Evolutionary conservation across 2,113 vertebrate genomes (phyloP).

Genomic region (Ciconia boyciana): DNA sequence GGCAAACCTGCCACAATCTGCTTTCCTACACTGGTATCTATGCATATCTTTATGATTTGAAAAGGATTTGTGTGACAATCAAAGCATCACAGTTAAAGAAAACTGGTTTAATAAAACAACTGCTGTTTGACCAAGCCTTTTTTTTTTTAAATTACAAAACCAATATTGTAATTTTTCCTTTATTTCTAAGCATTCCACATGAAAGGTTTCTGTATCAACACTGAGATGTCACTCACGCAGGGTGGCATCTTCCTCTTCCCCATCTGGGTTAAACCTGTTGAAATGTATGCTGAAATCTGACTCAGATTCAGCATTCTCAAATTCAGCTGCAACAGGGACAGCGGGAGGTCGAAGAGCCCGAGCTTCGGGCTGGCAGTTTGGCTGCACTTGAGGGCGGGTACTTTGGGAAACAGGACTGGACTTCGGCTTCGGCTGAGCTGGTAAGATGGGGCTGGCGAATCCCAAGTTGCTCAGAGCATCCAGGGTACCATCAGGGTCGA

Average conservation of each 20-base stretch:
- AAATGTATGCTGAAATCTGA: slow-evolving; percentile 82
- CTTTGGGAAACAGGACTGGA: slow-evolving; percentile 71
- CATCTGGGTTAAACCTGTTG: slow-evolving; percentile 85
- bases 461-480: slow-evolving; percentile 89
- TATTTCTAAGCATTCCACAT: slow-evolving; percentile 63
- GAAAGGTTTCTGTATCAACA: slow-evolving; percentile 30
- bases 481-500: slow-evolving; percentile 94
- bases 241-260: slow-evolving; percentile 83
- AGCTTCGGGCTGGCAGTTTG: slow-evolving; percentile 66
- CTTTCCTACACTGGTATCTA: slow-evolving; percentile 63
- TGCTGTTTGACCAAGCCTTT: slow-evolving; percentile 61
- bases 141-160: slow-evolving; percentile 47
- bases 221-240: slow-evolving; percentile 81
- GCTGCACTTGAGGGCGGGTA: slow-evolving; percentile 43
- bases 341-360: slow-evolving; percentile 63
- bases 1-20: slow-evolving; percentile 59
- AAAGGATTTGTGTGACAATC: slow-evolving; percentile 51
- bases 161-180: slow-evolving; percentile 36
- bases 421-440: slow-evolving; percentile 75
- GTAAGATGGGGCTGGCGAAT: slow-evolving; percentile 76
- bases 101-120: slow-evolving; percentile 65
- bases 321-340: slow-evolving; percentile 49
- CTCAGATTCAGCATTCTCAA: slow-evolving; percentile 70
- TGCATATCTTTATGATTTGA: slow-evolving; percentile 45
- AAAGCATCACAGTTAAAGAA: slow-evolving; percentile 65